Conservation (phyloP, 1,140 invertebrate species). For the Diorhabda elongata region DNA sequence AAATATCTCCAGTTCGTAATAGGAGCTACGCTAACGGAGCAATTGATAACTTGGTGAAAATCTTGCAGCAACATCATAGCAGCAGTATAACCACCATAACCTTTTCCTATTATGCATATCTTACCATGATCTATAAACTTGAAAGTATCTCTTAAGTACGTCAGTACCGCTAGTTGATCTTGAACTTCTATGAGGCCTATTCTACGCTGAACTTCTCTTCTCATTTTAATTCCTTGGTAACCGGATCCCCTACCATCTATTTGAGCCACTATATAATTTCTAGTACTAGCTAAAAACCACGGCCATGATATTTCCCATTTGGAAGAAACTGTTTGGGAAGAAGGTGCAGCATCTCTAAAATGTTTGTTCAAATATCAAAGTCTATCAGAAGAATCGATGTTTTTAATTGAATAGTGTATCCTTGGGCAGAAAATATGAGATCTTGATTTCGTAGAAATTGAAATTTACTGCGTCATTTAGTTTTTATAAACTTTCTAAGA, state of each 20-base stretch:
- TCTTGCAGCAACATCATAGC: constrained; percentile 71
- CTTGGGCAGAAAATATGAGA: too few relatives aligned
- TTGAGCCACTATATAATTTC: constrained; percentile 72
- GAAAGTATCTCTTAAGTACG: constrained; percentile 66
- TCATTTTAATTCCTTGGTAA: constrained; percentile 68
- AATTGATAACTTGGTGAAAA: constrained; percentile 66
- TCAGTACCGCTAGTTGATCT: constrained; percentile 81
- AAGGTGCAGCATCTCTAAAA: constrained; percentile 66
- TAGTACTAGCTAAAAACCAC: constrained; percentile 69
- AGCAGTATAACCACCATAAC: constrained; percentile 69
- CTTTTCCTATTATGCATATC: constrained; percentile 69
- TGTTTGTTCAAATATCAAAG: constrained; percentile 11
- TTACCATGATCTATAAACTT: constrained; percentile 69
- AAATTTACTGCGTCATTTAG: too few relatives aligned
- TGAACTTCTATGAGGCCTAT: constrained; percentile 66
- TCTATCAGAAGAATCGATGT: neutral
- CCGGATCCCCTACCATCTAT: constrained; percentile 77
- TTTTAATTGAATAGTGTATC: neutral
- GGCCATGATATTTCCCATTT: constrained; percentile 71
- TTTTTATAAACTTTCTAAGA: too few relatives aligned
- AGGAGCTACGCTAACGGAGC: constrained; percentile 76
- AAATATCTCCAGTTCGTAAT: constrained; percentile 76
- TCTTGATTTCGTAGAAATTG: too few relatives aligned
- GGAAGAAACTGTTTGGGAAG: constrained; percentile 69
- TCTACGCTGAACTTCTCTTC: constrained; percentile 65